Percentiles rank a stretch among this genome's conserved stretches.
Evolutionary conservation across 2,113 vertebrate species (phyloP).

Genomic region (Rhombomys opimus): DNA sequence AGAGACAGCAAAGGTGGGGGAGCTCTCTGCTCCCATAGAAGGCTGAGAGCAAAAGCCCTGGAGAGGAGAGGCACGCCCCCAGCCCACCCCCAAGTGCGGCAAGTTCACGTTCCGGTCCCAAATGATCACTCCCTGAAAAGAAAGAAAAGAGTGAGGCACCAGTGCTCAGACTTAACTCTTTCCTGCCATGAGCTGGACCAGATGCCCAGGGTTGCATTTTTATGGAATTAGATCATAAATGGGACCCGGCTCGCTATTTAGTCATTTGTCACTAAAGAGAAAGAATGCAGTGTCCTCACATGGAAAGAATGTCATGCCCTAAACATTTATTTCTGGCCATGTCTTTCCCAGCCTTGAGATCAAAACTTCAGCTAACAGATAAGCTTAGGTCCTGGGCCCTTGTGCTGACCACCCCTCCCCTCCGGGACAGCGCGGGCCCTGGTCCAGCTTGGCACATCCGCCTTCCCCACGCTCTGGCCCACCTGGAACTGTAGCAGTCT

Average conservation of each 20-base stretch:
- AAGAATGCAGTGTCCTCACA: slow-evolving; percentile 82
- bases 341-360: slow-evolving; percentile 81
- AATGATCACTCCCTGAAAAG: background rate
- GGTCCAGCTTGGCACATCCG: background rate
- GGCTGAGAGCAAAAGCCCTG: background rate
- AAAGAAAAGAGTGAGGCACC: slow-evolving; percentile 19
- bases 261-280: slow-evolving; percentile 82
- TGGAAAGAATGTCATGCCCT: slow-evolving; percentile 83
- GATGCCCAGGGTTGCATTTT: slow-evolving; percentile 67
- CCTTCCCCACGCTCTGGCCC: background rate
- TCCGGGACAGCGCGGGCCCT: background rate
- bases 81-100: background rate
- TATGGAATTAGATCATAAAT: slow-evolving; percentile 78
- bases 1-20: background rate
- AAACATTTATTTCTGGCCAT: slow-evolving; percentile 82
- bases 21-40: background rate
- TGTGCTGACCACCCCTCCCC: background rate
- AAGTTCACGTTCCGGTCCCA: background rate
- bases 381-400: slow-evolving; percentile 49
- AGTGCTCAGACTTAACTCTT: slow-evolving; percentile 67
- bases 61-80: background rate
- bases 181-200: slow-evolving; percentile 38
- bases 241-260: slow-evolving; percentile 70
- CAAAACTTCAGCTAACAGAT: slow-evolving; percentile 75
- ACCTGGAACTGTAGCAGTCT: background rate